phyloP scores from a whole-genome alignment of 2,888 invertebrate species.

The Oscheius sp. region DNA sequence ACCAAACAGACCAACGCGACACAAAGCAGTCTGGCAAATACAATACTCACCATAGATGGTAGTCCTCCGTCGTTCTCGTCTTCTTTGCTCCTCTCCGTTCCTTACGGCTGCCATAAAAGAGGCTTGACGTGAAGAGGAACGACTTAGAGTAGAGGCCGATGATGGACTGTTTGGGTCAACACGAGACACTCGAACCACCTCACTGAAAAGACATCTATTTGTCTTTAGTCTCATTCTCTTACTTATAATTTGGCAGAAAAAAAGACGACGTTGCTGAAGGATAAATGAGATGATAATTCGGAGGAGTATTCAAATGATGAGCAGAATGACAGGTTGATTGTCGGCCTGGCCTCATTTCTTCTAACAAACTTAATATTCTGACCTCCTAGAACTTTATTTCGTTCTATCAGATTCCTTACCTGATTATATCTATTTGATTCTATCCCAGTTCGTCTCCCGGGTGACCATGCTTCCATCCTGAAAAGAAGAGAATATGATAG shows the following conservation, averaged over 20 bases:
- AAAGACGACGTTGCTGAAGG: neutral
- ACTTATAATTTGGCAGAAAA: neutral
- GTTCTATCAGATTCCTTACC: too few species aligned
- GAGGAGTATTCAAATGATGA: conserved; percentile 3
- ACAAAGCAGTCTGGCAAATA: conserved; percentile 27
- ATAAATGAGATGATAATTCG: conserved; percentile 23
- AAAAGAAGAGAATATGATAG: too few species aligned
- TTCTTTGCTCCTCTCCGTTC: conserved; percentile 10
- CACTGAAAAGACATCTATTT: conserved; percentile 2
- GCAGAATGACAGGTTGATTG: conserved; percentile 9
- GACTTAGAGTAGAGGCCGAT: conserved; percentile 17
- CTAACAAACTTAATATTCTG: conserved; percentile 40
- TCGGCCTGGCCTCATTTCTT: conserved; percentile 43
- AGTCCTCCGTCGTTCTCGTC: conserved; percentile 21
- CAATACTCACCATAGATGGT: conserved; percentile 27
- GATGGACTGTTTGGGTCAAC: neutral
- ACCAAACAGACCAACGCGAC: too few species aligned
- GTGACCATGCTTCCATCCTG: too few species aligned
- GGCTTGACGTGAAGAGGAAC: conserved; percentile 44
- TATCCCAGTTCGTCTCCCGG: too few species aligned
- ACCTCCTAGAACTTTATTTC: conserved; percentile 35
- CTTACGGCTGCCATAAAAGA: conserved; percentile 50
- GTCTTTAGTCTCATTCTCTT: neutral
- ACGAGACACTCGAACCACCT: conserved; percentile 15
- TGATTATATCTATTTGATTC: too few species aligned